Evolutionary conservation across 2,888 invertebrate genomes (phyloP), one percentile per base, ranked within the genome.

Genomic region (Hedychridium roseum): DNA sequence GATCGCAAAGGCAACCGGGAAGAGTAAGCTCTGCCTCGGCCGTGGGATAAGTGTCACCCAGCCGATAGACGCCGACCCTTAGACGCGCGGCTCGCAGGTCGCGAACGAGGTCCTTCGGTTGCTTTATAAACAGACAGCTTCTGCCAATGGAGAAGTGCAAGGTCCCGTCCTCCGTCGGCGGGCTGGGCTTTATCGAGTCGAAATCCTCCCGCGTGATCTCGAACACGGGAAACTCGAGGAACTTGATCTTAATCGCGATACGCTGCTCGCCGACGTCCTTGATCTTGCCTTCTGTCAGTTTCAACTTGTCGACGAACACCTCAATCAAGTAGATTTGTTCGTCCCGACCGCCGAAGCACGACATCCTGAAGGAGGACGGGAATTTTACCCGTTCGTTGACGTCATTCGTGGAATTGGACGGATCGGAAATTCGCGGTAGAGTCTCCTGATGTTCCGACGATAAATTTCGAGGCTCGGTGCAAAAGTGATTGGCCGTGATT

Each of bases 1-100:
- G 78, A 28, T 78, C 73, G 52, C 78, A 78, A 1, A 75, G 48
- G 43, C 78, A 78, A 2, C 76, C 77, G 2, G 66, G 60, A 21
- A 78, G 42, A 2, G 60, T 57, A 2, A 76, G 43, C 23, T 69
- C 57, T 11, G 70, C 59, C 44, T 78, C 71, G 6, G 74, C 78
- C n/a, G 68, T 64, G 21, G 78, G 76, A 59, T 68, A 78, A 43
- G 70, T 74, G 43, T 78, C 78, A 7, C 68, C 69, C 2, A 39
- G 17, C 27, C 75, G 68, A 50, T 76, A 77, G 17, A 78, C 59
- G 2, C 76, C 75, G 41, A 76, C 63, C 50, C 57, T 70, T 12
- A 76, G 16, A 2, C 63, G 65, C 15, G 48, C 57, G n/a, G 56
- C 54, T 27, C 72, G 68, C 50, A 78, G 65, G 30, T 60, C 66